phyloP scores from a whole-genome alignment of 2,888 invertebrate species.

The Orthonychiurus folsomi region DNA sequence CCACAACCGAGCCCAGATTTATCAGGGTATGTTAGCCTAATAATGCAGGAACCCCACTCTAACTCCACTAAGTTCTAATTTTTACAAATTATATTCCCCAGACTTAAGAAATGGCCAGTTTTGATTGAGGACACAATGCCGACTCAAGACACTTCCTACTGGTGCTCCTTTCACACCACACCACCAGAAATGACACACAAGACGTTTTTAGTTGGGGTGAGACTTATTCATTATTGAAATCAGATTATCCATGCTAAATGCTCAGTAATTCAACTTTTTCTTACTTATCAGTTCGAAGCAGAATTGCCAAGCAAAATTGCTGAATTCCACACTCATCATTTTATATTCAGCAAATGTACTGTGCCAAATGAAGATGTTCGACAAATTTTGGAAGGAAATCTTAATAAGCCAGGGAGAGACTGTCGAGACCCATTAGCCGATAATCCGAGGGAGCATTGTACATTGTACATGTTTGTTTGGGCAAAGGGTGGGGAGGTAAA shows the following conservation, averaged over 20 bases:
- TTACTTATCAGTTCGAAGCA: conserved; percentile 12
- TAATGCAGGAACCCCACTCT: no score
- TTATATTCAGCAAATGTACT: conserved; percentile 12
- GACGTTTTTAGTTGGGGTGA: conserved; percentile 15
- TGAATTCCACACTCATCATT: conserved; percentile 14
- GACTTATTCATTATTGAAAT: no score
- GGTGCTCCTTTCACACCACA: conserved; percentile 17
- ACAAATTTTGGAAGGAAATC: conserved; percentile 11
- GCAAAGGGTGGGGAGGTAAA: conserved; percentile 13
- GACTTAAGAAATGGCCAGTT: conserved; percentile 8
- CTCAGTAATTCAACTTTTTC: background rate
- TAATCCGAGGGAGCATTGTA: background rate
- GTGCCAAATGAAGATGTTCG: background rate
- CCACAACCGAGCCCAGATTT: conserved; percentile 10
- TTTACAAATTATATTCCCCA: background rate
- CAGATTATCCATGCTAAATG: no score
- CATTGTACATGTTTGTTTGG: conserved; percentile 5
- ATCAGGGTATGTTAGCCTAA: background rate
- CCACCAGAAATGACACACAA: background rate
- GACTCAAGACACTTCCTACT: conserved; percentile 12
- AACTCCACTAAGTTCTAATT: no score
- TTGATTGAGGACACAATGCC: conserved; percentile 10
- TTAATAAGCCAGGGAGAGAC: conserved; percentile 1
- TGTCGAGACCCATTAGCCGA: background rate
- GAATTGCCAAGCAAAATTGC: background rate